phyloP scores from a whole-genome alignment of 2,888 invertebrate genomes.

The Cepaea hortensis region DNA sequence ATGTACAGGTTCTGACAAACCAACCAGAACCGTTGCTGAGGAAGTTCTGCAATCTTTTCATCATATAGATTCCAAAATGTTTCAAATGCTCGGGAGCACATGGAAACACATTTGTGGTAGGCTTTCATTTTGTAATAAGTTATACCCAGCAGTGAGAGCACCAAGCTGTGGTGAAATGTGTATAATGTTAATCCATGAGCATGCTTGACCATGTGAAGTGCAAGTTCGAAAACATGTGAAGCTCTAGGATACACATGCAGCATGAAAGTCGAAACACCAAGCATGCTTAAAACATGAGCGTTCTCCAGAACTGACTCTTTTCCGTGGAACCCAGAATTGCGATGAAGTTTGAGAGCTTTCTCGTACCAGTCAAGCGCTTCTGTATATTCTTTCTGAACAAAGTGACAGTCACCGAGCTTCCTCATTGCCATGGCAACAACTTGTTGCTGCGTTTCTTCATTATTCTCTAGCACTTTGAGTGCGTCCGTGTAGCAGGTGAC shows the following conservation, averaged over 20 bases:
- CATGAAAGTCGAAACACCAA: conserved; percentile 74
- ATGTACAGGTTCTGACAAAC: conserved; percentile 73
- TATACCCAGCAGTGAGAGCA: conserved; percentile 72
- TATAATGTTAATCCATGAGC: conserved; percentile 61
- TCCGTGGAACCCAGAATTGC: conserved; percentile 64
- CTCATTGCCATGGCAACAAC: conserved; percentile 68
- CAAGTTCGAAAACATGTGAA: conserved; percentile 73
- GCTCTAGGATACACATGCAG: conserved; percentile 73
- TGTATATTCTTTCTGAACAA: conserved; percentile 72
- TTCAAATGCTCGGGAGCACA: conserved; percentile 73
- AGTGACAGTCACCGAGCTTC: conserved; percentile 73
- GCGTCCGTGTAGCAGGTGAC: conserved; percentile 72
- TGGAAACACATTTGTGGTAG: conserved; percentile 73
- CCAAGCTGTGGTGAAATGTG: conserved; percentile 70
- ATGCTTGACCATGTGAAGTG: conserved; percentile 72
- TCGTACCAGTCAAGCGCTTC: conserved; percentile 72
- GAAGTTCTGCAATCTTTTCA: conserved; percentile 67
- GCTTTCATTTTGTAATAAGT: conserved; percentile 73
- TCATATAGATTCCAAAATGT: conserved; percentile 71
- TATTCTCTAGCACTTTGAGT: conserved; percentile 65
- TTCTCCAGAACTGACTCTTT: conserved; percentile 69
- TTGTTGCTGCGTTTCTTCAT: conserved; percentile 64
- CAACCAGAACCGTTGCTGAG: conserved; percentile 72
- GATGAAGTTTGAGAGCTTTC: conserved; percentile 70
- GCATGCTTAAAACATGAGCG: conserved; percentile 74